Percentiles rank a stretch among this genome's conserved stretches.
Conservation (phyloP, 2,113 vertebrate species). For the Oplegnathus fasciatus region DNA sequence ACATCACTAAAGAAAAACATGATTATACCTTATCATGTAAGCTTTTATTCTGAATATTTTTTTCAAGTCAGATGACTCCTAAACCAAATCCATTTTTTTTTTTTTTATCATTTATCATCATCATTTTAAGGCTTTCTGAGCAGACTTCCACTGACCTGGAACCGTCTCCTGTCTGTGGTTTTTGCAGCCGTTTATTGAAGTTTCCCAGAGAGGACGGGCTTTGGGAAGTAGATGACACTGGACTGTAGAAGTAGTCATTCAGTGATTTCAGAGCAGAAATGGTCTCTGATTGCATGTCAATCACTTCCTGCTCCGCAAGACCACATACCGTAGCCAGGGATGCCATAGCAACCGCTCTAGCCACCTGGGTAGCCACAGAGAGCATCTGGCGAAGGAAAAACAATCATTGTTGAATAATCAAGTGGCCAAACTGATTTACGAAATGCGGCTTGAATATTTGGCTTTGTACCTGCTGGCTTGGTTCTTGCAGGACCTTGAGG, state of each 20-base stretch:
- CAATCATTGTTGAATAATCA: slow-evolving; percentile 18
- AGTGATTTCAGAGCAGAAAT: slow-evolving; percentile 75
- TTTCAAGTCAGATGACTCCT: not conserved
- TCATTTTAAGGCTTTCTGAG: not conserved
- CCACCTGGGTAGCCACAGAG: slow-evolving; percentile 85
- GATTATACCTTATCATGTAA: not conserved
- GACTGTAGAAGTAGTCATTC: slow-evolving; percentile 74
- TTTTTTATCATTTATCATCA: no score
- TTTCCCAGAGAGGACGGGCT: slow-evolving; percentile 63
- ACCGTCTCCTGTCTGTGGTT: slow-evolving; percentile 81
- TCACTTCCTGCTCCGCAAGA: slow-evolving; percentile 68
- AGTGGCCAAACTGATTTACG: not conserved
- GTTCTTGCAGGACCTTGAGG: slow-evolving; percentile 83
- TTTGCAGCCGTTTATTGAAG: slow-evolving; percentile 85
- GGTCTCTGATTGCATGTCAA: slow-evolving; percentile 69
- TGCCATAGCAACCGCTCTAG: slow-evolving; percentile 86
- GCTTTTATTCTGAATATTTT: not conserved
- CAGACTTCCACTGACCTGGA: slow-evolving; percentile 70
- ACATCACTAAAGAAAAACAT: slow-evolving; percentile 72
- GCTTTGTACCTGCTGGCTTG: slow-evolving; percentile 83
- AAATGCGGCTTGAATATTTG: not conserved
- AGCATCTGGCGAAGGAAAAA: slow-evolving; percentile 78
- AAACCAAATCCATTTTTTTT: not conserved
- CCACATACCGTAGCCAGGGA: slow-evolving; percentile 87
- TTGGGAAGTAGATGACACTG: slow-evolving; percentile 43